Evolutionary conservation across 2,113 vertebrate species (phyloP).

Genomic region (Dasyornis broadbenti): DNA sequence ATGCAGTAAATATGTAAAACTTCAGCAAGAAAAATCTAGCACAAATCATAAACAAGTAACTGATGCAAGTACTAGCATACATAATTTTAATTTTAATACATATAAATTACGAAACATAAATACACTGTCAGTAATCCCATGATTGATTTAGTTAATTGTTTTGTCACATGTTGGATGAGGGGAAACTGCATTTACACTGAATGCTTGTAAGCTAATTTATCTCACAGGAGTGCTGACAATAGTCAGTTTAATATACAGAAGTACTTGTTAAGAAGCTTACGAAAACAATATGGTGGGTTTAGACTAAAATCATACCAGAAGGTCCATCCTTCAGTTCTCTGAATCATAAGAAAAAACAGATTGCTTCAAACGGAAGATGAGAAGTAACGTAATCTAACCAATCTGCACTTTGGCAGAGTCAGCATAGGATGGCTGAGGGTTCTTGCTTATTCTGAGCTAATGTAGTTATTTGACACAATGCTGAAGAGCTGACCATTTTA

Average conservation of each 20-base stretch:
- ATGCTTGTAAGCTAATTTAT: neutral
- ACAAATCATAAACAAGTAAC: conserved; percentile 25
- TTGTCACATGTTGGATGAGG: neutral
- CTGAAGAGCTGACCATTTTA: neutral
- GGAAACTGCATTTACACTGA: neutral
- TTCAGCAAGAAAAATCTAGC: conserved; percentile 16
- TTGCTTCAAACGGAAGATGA: neutral
- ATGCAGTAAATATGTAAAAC: neutral
- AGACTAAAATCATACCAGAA: neutral
- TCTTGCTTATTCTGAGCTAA: neutral
- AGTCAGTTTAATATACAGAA: neutral
- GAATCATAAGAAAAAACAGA: conserved; percentile 16
- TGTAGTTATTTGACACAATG: neutral
- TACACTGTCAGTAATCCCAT: neutral
- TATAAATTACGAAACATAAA: conserved; percentile 18
- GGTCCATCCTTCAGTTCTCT: neutral
- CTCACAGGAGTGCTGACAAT: neutral
- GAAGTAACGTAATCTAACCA: neutral
- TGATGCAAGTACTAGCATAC: neutral
- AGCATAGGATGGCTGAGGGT: neutral
- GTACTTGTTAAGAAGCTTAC: conserved; percentile 8
- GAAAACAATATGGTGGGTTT: neutral
- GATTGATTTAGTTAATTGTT: neutral
- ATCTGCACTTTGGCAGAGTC: neutral
- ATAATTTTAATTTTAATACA: conserved; percentile 19